phyloP scores from a whole-genome alignment of 2,888 invertebrate species.

The Stenoptilia bipunctidactyla region DNA sequence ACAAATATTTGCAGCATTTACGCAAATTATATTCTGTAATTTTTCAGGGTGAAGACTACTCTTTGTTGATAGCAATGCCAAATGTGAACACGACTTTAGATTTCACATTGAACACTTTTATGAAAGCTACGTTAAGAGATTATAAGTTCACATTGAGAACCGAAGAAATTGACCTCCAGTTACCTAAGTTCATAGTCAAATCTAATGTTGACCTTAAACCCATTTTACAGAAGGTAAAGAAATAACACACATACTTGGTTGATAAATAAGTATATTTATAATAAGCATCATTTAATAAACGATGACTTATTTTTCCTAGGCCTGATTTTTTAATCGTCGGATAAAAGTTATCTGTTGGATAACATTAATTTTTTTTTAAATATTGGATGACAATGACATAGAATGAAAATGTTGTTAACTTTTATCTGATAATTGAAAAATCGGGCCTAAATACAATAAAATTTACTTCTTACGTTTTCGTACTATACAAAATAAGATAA shows the following conservation, averaged over 20 bases:
- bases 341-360: no score
- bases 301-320: not conserved
- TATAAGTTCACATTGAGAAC: constrained; percentile 27
- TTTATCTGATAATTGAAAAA: no score
- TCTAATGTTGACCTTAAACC: constrained; percentile 40
- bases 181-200: constrained; percentile 58
- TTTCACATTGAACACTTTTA: constrained; percentile 24
- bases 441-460: no score
- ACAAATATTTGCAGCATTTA: no score
- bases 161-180: constrained; percentile 35
- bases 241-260: not conserved
- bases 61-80: constrained; percentile 55
- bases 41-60: constrained; percentile 55
- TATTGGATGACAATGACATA: no score
- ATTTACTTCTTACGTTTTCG: no score
- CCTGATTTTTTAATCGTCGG: no score
- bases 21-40: no score
- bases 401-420: no score
- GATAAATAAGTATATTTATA: not conserved
- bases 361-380: not conserved
- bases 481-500: no score
- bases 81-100: constrained; percentile 26
- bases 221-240: constrained; percentile 41
- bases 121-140: constrained; percentile 28
- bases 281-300: not conserved